Evolutionary conservation across 2,888 invertebrate genomes (phyloP).

Genomic region (Sisyra terminalis): DNA sequence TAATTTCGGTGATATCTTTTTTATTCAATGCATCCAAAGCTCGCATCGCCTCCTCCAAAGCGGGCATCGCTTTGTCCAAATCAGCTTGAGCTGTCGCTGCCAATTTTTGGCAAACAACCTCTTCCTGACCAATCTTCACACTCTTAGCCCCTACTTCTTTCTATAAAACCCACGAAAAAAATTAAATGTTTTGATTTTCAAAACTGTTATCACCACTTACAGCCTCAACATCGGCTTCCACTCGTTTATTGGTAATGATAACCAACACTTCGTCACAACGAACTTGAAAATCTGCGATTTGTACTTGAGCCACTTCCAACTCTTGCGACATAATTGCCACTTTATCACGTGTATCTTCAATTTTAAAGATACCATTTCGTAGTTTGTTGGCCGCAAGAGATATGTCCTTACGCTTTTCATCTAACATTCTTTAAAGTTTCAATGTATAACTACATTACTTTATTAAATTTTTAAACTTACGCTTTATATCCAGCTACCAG

Average conservation of each 20-base stretch:
- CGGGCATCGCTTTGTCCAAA: conserved; percentile 72
- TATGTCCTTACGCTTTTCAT: conserved; percentile 50
- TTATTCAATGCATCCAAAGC: conserved; percentile 69
- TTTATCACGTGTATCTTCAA: conserved; percentile 68
- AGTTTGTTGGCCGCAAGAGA: conserved; percentile 62
- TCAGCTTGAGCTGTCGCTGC: conserved; percentile 71
- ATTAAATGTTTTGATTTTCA: neutral
- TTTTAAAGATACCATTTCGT: conserved; percentile 67
- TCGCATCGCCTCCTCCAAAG: conserved; percentile 64
- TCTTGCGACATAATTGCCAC: conserved; percentile 75
- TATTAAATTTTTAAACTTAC: conserved; percentile 24
- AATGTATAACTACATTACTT: conserved; percentile 7
- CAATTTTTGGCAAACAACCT: conserved; percentile 62
- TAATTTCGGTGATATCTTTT: conserved; percentile 78
- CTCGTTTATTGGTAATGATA: conserved; percentile 61
- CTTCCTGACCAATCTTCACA: conserved; percentile 61
- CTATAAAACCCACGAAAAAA: conserved; percentile 21
- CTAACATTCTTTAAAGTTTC: conserved; percentile 40
- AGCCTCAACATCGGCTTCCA: conserved; percentile 55
- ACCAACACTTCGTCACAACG: conserved; percentile 78
- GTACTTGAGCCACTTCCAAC: conserved; percentile 56
- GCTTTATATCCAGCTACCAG: conserved; percentile 69
- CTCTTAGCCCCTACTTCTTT: conserved; percentile 56
- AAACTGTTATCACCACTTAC: neutral
- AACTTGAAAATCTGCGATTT: conserved; percentile 58